Conservation (phyloP, 2,113 vertebrate species). For the Psittacula cyanocephala region DNA sequence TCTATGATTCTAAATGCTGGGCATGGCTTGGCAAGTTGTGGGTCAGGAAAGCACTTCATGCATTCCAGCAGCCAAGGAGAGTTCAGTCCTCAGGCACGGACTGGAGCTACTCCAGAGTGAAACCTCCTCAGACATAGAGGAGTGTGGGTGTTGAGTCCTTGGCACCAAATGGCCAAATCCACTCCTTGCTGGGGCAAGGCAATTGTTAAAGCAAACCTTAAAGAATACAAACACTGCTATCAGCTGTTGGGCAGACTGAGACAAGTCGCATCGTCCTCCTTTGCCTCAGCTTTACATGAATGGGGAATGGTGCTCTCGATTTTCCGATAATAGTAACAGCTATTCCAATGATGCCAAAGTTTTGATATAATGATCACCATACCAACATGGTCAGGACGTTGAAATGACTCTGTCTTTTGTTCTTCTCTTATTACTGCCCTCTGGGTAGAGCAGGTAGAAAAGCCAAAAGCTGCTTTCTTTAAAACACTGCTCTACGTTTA, state of each 20-base stretch:
- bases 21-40: background rate
- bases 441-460: background rate
- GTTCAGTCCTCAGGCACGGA: background rate
- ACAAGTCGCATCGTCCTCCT: background rate
- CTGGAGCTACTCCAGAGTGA: background rate
- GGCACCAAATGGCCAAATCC: background rate
- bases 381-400: background rate
- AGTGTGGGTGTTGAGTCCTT: background rate
- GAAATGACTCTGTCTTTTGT: background rate
- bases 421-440: background rate
- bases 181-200: background rate
- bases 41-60: background rate
- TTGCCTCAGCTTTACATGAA: background rate
- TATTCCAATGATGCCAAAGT: rapidly evolving
- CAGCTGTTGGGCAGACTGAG: background rate
- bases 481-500: background rate
- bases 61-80: background rate
- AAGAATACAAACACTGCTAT: background rate
- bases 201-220: background rate
- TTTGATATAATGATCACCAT: background rate
- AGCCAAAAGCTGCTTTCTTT: background rate
- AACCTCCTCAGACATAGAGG: background rate
- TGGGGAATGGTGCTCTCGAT: background rate
- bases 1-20: background rate
- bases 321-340: background rate